Evolutionary conservation across 2,797 vertebrate species (phyloP).

Genomic region (Poecilia gillii): DNA sequence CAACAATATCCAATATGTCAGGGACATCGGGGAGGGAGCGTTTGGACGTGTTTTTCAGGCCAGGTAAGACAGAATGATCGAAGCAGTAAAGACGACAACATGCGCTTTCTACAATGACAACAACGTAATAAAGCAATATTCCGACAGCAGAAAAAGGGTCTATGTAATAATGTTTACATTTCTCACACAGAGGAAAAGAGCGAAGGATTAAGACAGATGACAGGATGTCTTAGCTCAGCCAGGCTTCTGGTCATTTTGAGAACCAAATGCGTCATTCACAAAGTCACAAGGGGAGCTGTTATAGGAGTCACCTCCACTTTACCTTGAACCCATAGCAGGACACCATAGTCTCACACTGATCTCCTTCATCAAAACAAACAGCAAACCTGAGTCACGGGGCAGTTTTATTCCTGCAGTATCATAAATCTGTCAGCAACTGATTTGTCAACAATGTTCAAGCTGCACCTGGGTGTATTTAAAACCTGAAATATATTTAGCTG

Average conservation of each 20-base stretch:
- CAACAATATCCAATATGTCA: conserved; percentile 97
- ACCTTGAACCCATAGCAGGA: conserved; percentile 8
- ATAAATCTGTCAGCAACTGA: conserved; percentile 11
- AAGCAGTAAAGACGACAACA: not conserved
- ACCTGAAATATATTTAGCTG: not conserved
- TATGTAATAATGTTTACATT: not conserved
- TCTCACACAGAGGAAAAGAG: conserved; percentile 15
- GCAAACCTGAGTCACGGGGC: conserved; percentile 1
- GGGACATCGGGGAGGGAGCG: conserved; percentile 97
- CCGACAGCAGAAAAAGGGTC: not conserved
- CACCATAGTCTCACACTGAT: conserved; percentile 9
- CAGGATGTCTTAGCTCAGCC: conserved; percentile 7
- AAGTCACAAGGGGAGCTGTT: not conserved
- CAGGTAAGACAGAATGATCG: conserved; percentile 76
- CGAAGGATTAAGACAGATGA: not conserved
- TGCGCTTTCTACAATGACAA: not conserved
- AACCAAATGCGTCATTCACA: conserved; percentile 61
- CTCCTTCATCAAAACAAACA: conserved; percentile 17
- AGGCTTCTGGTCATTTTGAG: conserved; percentile 34
- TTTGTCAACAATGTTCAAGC: not conserved
- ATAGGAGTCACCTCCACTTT: not conserved
- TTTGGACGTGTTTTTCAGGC: conserved; percentile 98
- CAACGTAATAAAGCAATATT: not conserved
- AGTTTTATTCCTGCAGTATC: conserved; percentile 7
- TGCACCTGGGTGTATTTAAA: not conserved